Evolutionary conservation across 2,113 vertebrate species (phyloP), one percentile per base, ranked within the genome.

Genomic region (Vireo altiloquus): DNA sequence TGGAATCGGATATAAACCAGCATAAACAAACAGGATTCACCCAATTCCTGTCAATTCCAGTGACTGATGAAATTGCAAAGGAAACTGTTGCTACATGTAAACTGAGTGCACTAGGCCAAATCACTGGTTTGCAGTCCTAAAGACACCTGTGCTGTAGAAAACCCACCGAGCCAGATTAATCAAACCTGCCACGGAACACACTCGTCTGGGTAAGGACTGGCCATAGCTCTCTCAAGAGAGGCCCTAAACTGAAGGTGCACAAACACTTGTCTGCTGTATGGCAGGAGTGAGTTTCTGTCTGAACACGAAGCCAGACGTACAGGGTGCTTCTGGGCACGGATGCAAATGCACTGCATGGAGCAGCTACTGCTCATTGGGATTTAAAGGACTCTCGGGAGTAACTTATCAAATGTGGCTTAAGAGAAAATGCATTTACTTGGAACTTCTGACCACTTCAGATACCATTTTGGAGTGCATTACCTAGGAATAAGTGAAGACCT

Each of bases 281-380:
- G 5, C 47, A 44, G 52, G 7, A 44, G 25, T 59, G 49, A 89
- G 57, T 42, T 49, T 37, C 85, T 78, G 54, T 7, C 54, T 33
- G 46, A 28, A 56, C 10, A 19, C 19, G 82, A 44, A 75, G 60
- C n/a, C 71, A 57, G 33, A 37, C 0, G 4, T 23, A 37, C 52
- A 8, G 49, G n/a, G 28, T 6, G 6, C 20, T 82, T 21, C 16
- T 8, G 44, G 56, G 65, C 56, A 22, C 0, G 0, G 64, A 20
- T 9, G 35, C 40, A 69, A 65, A 21, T 0, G 0, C 3, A 2
- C 54, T 64, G 35, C 13, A 3, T 0, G 1, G 42, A 75, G 35
- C 35, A 50, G 39, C 49, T 18, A 11, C 49, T 60, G 49, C 24
- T 44, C 39, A 3, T 1, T 22, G 68, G 75, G n/a, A 8, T 30